Conservation (phyloP, 2,113 vertebrate species). For the Neogobius melanostomus region DNA sequence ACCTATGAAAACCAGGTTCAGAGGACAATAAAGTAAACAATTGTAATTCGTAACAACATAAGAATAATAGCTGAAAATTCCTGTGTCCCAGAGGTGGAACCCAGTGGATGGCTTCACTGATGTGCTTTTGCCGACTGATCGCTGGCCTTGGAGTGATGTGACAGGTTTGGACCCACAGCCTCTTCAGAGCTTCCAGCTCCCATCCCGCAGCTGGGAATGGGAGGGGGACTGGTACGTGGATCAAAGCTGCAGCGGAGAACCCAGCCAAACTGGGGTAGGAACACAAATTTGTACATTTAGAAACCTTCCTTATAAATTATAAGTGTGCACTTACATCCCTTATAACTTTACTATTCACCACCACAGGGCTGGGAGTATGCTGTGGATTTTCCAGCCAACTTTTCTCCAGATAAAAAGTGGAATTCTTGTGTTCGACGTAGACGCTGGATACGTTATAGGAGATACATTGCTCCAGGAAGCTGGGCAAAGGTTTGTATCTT, state of each 20-base stretch:
- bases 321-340: neutral
- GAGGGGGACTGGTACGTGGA: conserved; percentile 99
- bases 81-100: conserved; percentile 90
- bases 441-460: conserved; percentile 94
- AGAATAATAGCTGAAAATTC: neutral
- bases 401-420: conserved; percentile 93
- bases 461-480: conserved; percentile 86
- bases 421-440: conserved; percentile 94
- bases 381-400: conserved; percentile 93
- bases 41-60: neutral
- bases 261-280: conserved; percentile 94
- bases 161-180: conserved; percentile 86
- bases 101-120: conserved; percentile 94
- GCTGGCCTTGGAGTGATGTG: conserved; percentile 97
- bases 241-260: conserved; percentile 93
- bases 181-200: conserved; percentile 87
- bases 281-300: neutral
- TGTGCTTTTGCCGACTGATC: conserved; percentile 91
- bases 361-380: conserved; percentile 93
- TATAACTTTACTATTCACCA: neutral
- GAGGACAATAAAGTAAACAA: neutral
- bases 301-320: neutral
- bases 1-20: conserved; percentile 96
- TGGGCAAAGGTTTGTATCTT: conserved; percentile 87
- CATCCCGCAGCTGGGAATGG: conserved; percentile 95